Evolutionary conservation across 2,888 invertebrate species (phyloP), one percentile per base, ranked within the genome.

Genomic region (Calliopum simillimum): DNA sequence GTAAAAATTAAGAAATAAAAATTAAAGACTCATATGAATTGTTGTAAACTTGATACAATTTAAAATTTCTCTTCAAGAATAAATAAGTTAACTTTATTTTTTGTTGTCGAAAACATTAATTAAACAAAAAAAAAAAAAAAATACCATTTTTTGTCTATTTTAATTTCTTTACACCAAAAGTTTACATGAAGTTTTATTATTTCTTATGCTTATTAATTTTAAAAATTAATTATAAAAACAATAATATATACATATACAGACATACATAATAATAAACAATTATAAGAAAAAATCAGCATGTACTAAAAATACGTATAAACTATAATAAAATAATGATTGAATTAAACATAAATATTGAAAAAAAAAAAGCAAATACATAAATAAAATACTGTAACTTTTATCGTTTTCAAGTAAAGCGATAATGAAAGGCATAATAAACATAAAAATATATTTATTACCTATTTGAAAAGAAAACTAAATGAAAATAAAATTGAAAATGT

Each of bases 391-490:
- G n/a, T 51, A 43, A 59, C 59, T 44, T 19, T 64, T 64, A 64
- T 64, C 64, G 21, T 51, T 33, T 21, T 64, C 67, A 43, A 59
- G 25, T 33, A 33, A 21, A 41, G 13, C 58, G 59, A 41, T 59
- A 67, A 59, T 67, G 47, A 58, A 58, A 33, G 58, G 51, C 55
- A 67, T 56, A 41, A 70, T 44, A 58, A 63, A 64, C 63, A 56
- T 55, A 70, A 21, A 72, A 67, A 67, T 67, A 58, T 67, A 67
- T 67, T 67, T 67, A 67, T 53, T 64, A 64, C 41, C 58, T 58
- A 67, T 59, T 67, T 67, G 70, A 69, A 47, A 59, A 59, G 46
- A 68, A 70, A 75, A 73, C 71, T 75, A 74, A 73, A 73, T 67
- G 67, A 59, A 66, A 66, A 67, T 59, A 59, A 67, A 67, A 41